Percentiles rank a stretch among this genome's conserved stretches.
These are phyloP conservation scores for Corvus cornix DNA, from an alignment of 2,113 vertebrate genomes.

Conservation along the genomic window DNA sequence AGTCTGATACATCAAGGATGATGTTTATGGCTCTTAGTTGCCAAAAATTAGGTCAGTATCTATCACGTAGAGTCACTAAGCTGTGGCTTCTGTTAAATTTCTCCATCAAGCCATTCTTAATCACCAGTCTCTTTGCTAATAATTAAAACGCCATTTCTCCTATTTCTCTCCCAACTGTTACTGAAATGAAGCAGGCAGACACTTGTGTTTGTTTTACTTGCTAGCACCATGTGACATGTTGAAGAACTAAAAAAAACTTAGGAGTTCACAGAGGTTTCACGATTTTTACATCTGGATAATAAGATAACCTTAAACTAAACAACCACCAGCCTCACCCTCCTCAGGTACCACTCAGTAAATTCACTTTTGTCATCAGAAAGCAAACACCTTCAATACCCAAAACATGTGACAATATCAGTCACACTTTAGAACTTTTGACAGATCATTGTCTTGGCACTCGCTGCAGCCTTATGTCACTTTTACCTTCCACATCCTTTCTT, in stretches of 20 bases:
- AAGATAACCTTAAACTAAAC: neutral
- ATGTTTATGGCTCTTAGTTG: conserved; percentile 21
- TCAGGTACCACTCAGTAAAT: neutral
- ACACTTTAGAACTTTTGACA: neutral
- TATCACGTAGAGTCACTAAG: neutral
- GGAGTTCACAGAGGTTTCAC: neutral
- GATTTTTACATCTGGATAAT: neutral
- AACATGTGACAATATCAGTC: neutral
- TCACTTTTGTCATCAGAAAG: neutral
- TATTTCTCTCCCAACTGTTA: neutral
- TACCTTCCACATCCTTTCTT: neutral
- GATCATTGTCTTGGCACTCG: neutral
- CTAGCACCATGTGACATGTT: neutral
- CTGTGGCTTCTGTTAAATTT: neutral
- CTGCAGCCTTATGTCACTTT: neutral
- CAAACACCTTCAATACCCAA: neutral
- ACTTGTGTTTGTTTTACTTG: neutral
- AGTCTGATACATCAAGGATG: conserved; percentile 27
- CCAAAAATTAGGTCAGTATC: conserved; percentile 55
- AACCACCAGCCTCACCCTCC: neutral
- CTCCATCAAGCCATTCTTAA: neutral
- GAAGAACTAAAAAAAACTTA: neutral
- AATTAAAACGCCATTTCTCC: conserved; percentile 23
- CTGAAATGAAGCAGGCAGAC: neutral
- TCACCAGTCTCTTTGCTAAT: neutral